Conservation (phyloP, 1,140 invertebrate genomes). For the Oscheius sp. region DNA sequence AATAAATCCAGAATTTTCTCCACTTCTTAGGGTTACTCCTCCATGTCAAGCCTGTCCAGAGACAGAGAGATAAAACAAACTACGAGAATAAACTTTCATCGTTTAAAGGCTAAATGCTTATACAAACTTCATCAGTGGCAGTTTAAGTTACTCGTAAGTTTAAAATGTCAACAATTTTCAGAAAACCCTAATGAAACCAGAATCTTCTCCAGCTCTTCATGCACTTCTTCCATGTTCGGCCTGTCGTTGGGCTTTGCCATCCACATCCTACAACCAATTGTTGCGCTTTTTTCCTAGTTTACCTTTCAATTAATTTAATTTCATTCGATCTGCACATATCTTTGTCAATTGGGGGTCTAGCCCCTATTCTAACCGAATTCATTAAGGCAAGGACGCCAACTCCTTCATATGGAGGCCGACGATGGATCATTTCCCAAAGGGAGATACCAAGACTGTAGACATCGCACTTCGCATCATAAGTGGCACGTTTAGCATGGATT, state of each 20-base stretch:
- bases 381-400: background rate
- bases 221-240: background rate
- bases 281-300: background rate
- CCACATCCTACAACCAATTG: background rate
- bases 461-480: background rate
- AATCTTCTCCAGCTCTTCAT: too few relatives aligned
- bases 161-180: too few relatives aligned
- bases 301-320: background rate
- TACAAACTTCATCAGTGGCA: too few relatives aligned
- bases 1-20: too few relatives aligned
- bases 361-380: background rate
- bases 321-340: background rate
- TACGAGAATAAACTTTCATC: too few relatives aligned
- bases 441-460: background rate
- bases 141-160: too few relatives aligned
- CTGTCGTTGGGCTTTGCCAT: background rate
- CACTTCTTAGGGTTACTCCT: too few relatives aligned
- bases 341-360: background rate
- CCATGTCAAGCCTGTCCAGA: too few relatives aligned
- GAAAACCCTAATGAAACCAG: too few relatives aligned
- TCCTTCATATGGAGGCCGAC: background rate
- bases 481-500: background rate
- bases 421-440: constrained; percentile 4
- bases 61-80: too few relatives aligned
- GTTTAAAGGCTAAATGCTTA: too few relatives aligned